Evolutionary conservation across 2,113 vertebrate species (phyloP).

Genomic region (Rhinoderma darwinii): DNA sequence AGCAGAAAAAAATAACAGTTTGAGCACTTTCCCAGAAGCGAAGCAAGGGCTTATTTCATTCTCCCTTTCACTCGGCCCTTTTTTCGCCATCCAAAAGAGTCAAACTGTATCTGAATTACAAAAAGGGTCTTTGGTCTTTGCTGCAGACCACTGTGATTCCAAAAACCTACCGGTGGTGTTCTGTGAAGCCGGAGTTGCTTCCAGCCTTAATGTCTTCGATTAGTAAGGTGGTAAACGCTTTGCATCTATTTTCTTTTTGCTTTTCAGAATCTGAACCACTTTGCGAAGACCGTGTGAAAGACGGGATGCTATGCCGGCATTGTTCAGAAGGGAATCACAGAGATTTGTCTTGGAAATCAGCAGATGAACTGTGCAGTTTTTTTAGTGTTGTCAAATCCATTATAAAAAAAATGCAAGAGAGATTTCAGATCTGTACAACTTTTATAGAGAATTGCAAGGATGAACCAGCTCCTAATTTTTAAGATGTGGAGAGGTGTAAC

Average conservation of each 20-base stretch:
- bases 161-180: slow-evolving; percentile 22
- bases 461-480: too few relatives aligned
- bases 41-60: slow-evolving; percentile 24
- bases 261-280: not conserved
- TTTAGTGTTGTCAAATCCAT: not conserved
- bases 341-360: not conserved
- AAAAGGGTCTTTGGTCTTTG: slow-evolving; percentile 52
- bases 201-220: slow-evolving; percentile 40
- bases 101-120: slow-evolving; percentile 44
- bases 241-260: slow-evolving; percentile 31
- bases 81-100: slow-evolving; percentile 6
- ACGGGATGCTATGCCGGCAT: not conserved
- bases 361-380: not conserved
- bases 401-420: not conserved
- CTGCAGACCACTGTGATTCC: slow-evolving; percentile 45
- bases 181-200: slow-evolving; percentile 16
- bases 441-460: not conserved
- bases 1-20: slow-evolving; percentile 6
- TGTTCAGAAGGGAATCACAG: not conserved
- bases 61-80: not conserved
- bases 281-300: not conserved
- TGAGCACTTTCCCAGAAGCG: slow-evolving; percentile 40
- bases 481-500: too few relatives aligned
- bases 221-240: slow-evolving; percentile 39
- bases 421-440: not conserved